Base-by-base conservation (phyloP, 2,888 invertebrate genomes). In the Tachystola acroxantha region DNA sequence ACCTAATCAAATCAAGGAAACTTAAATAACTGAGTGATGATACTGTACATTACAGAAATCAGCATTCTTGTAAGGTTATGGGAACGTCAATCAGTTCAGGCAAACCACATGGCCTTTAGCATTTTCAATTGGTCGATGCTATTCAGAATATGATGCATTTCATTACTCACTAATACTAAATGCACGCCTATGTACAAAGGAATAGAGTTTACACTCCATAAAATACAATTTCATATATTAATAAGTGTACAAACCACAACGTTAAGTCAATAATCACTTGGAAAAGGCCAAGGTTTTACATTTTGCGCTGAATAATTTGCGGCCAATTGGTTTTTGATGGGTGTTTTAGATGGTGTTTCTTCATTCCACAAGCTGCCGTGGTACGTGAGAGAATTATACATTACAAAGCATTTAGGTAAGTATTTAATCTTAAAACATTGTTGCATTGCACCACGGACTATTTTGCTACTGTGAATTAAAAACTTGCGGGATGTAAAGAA, bases 231-330 rank as follows among this genome's bases (percentile, higher is more conserved):
- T 54, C 44, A 57, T 62, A 60, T 64, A 60, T 62, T 66, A 65
- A 64, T 72, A 75, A 63, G 60, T 64, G 53, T 57, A 64, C 46
- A 63, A 54, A 60, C 64, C 54, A 53, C 63, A 57, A 58, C 54
- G 53, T 55, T 57, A 57, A 70, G 57, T 63, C 59, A 51, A 66
- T 67, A 69, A 71, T 76, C 61, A 65, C 54, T 53, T 48, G 42
- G 54, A 60, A 78, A 84, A 84, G 77, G 73, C 63, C 82, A 85
- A 82, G 81, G 84, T 67, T 71, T 66, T 46, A 56, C 56, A 58
- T 71, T 74, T 77, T 67, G 68, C 57, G 62, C 54, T 64, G 54
- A 68, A 72, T 73, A 71, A 70, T 68, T 70, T 72, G 68, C 68
- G 57, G 64, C 64, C 64, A 78, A 79, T 77, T 72, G 70, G 71